phyloP scores from a whole-genome alignment of 2,888 invertebrate species.

The Protonemura montana region DNA sequence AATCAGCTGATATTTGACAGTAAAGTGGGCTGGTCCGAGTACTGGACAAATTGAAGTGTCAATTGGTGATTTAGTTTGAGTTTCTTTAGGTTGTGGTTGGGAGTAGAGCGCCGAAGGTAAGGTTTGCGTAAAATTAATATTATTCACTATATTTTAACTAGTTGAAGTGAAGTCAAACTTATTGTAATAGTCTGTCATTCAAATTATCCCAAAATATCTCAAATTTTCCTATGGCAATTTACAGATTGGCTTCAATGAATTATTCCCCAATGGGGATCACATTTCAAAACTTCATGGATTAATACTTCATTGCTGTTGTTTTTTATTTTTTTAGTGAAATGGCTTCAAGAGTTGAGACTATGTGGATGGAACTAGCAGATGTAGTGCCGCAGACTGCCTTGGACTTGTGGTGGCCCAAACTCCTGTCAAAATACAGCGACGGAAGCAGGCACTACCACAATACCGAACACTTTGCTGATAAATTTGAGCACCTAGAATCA shows the following conservation, averaged over 20 bases:
- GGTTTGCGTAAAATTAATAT: too few species aligned
- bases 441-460: constrained; percentile 63
- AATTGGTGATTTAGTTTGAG: background rate
- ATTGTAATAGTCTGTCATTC: too few species aligned
- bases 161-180: too few species aligned
- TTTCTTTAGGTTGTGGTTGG: too few species aligned
- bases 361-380: constrained; percentile 58
- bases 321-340: background rate
- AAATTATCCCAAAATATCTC: too few species aligned
- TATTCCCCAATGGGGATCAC: too few species aligned
- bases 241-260: too few species aligned
- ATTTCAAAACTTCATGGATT: too few species aligned
- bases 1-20: background rate
- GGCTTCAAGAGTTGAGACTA: constrained; percentile 54
- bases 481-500: constrained; percentile 60
- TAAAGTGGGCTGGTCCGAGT: background rate
- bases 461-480: constrained; percentile 60
- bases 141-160: too few species aligned
- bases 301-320: too few species aligned
- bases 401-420: constrained; percentile 58
- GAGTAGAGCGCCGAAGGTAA: too few species aligned
- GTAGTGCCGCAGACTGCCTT: constrained; percentile 55
- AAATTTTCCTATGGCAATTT: too few species aligned
- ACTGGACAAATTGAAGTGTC: background rate
- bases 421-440: constrained; percentile 59